Percentiles rank a stretch among this genome's conserved stretches.
Conservation (phyloP, 1,140 invertebrate species). For the Araneus ventricosus region DNA sequence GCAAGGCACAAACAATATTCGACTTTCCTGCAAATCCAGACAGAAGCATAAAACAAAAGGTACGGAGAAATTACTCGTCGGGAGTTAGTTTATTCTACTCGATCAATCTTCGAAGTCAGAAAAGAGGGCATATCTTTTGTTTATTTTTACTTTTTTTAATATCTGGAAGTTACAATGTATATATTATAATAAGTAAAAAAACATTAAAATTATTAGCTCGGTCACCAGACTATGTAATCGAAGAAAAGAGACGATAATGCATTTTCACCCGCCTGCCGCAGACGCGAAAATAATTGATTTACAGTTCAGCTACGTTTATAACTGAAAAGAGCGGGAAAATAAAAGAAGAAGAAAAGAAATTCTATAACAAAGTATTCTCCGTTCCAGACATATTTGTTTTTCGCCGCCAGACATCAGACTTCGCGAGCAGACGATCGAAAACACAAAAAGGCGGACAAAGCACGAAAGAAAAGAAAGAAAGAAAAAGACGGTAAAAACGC, state of each 20-base stretch:
- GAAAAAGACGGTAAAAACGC: not conserved
- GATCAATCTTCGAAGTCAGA: constrained; percentile 10
- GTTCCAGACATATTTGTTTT: constrained; percentile 35
- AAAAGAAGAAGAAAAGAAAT: not conserved
- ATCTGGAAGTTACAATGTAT: constrained; percentile 22
- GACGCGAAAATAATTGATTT: constrained; percentile 46
- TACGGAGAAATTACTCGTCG: not conserved
- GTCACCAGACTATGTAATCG: constrained; percentile 50
- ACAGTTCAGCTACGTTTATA: constrained; percentile 26
- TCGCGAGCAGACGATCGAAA: constrained; percentile 44
- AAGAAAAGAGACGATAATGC: constrained; percentile 44
- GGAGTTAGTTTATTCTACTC: not conserved
- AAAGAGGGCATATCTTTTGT: not conserved
- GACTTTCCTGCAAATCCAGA: not conserved
- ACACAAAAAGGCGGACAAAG: constrained; percentile 44
- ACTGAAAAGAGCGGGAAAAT: not conserved
- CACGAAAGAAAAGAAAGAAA: not conserved
- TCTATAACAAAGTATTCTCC: constrained; percentile 48
- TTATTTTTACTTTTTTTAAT: not conserved
- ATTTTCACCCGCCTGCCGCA: constrained; percentile 32
- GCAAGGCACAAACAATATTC: not conserved
- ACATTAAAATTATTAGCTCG: constrained; percentile 31
- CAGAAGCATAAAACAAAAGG: not conserved
- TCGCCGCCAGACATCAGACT: constrained; percentile 41
- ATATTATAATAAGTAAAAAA: not conserved